These are phyloP conservation scores for Monomorium pharaonis DNA, from an alignment of 1,140 invertebrate genomes.

Conservation along the genomic window DNA sequence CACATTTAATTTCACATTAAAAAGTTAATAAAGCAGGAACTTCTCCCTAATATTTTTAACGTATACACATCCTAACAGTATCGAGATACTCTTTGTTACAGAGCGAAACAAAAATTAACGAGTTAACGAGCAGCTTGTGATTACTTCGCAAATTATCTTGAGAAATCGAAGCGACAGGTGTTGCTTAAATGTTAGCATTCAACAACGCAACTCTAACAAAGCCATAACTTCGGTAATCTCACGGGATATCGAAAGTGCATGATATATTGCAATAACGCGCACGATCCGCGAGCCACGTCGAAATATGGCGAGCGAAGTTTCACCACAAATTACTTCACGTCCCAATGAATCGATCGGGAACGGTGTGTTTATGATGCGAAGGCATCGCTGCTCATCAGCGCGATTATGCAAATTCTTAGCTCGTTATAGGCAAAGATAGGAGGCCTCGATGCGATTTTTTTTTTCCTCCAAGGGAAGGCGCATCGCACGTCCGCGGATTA, in stretches of 20 bases:
- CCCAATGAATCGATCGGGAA: conserved; percentile 41
- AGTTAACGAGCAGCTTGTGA: background rate
- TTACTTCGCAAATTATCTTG: background rate
- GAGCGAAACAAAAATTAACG: background rate
- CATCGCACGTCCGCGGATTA: background rate
- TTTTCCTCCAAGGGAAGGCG: background rate
- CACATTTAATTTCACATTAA: conserved; percentile 18
- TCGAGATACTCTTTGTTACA: background rate
- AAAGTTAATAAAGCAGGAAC: background rate
- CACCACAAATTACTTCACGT: conserved; percentile 38
- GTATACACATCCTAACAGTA: too few species aligned
- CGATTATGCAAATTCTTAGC: conserved; percentile 44
- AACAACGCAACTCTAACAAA: background rate
- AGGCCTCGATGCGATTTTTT: conserved; percentile 28
- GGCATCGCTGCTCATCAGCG: conserved; percentile 31
- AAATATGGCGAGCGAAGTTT: conserved; percentile 22
- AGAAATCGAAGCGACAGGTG: conserved; percentile 1
- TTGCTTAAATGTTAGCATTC: background rate
- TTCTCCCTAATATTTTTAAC: background rate
- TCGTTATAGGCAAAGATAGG: conserved; percentile 27
- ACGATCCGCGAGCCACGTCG: background rate
- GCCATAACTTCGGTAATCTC: conserved; percentile 3
- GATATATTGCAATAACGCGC: background rate
- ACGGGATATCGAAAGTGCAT: background rate
- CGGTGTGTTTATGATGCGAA: conserved; percentile 26